phyloP scores from a whole-genome alignment of 1,140 invertebrate genomes.

The Apis florea region DNA sequence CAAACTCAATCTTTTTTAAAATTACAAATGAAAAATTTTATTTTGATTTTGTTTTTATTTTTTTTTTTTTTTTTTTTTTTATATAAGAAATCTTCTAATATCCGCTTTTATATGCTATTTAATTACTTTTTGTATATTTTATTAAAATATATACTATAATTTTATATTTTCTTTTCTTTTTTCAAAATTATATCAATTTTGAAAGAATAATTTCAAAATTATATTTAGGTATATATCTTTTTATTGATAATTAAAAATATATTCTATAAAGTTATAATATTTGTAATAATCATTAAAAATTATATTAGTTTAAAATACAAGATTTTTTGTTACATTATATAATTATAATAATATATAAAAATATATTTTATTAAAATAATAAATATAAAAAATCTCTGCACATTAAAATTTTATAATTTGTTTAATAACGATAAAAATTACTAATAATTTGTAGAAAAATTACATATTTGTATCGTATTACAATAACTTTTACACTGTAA shows the following conservation, averaged over 20 bases:
- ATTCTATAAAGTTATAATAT: not conserved
- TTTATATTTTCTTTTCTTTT: slow-evolving; percentile 13
- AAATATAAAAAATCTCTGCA: not conserved
- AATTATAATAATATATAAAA: not conserved
- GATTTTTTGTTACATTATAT: no score
- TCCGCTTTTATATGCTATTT: no score
- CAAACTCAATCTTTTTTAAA: no score
- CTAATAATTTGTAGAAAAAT: not conserved
- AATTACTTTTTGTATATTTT: slow-evolving; percentile 7
- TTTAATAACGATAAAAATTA: not conserved
- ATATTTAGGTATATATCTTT: not conserved
- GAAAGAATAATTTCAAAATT: not conserved
- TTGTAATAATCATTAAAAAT: no score
- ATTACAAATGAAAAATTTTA: no score
- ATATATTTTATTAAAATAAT: not conserved
- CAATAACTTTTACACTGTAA: not conserved
- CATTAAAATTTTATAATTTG: not conserved
- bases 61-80: no score
- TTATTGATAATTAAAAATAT: not conserved
- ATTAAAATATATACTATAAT: not conserved
- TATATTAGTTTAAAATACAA: no score
- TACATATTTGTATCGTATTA: not conserved
- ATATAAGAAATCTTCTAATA: no score
- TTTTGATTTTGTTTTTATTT: no score
- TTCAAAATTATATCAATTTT: not conserved